Evolutionary conservation across 2,797 vertebrate species (phyloP).

Genomic region (Cephalopachus bancanus): DNA sequence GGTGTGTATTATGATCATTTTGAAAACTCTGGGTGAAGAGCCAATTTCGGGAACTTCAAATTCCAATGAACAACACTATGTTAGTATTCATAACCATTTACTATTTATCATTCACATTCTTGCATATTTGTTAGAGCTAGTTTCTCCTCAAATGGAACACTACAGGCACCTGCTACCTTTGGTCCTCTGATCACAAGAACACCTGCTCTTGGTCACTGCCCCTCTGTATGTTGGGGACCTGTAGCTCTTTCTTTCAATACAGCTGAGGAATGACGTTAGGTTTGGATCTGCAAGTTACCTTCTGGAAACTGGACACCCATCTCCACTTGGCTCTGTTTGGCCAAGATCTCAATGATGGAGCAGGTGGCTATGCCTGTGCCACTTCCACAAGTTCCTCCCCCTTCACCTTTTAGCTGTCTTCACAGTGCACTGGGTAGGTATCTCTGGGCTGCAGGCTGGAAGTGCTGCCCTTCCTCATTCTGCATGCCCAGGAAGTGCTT

Average conservation of each 20-base stretch:
- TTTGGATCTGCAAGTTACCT: neutral
- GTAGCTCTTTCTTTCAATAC: neutral
- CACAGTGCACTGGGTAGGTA: neutral
- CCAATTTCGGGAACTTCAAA: neutral
- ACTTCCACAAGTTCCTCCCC: neutral
- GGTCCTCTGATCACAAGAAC: neutral
- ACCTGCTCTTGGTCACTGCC: neutral
- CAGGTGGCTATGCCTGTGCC: neutral
- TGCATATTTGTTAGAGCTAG: neutral
- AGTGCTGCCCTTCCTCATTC: neutral
- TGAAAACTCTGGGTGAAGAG: conserved; percentile 2
- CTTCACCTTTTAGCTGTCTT: neutral
- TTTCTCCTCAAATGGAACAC: neutral
- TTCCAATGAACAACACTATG: neutral
- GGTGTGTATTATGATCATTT: conserved; percentile 11
- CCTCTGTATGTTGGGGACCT: neutral
- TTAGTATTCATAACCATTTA: neutral
- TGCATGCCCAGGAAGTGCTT: neutral
- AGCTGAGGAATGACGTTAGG: neutral
- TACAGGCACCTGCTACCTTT: neutral
- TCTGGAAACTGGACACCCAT: neutral
- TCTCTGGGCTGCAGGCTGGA: neutral
- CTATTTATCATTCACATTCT: neutral
- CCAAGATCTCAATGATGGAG: neutral
- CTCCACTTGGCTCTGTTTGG: neutral